phyloP scores from a whole-genome alignment of 2,797 vertebrate genomes.

The Arctocebus calabarensis region DNA sequence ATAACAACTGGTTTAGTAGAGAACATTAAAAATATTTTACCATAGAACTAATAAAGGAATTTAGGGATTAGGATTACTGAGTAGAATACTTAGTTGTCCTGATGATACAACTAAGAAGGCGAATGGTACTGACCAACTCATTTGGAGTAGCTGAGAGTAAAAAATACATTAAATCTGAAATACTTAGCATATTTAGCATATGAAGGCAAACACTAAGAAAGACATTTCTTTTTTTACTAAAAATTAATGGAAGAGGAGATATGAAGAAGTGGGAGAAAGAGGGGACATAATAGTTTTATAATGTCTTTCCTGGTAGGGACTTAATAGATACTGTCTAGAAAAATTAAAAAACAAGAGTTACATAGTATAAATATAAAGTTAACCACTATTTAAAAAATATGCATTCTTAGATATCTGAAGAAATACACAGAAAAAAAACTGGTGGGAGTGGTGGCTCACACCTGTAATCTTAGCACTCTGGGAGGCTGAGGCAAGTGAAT shows the following conservation, averaged over 20 bases:
- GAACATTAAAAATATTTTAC: background rate
- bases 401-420: background rate
- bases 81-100: background rate
- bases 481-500: no score
- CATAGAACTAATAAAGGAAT: background rate
- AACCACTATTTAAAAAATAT: background rate
- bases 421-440: slow-evolving; percentile 11
- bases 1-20: background rate
- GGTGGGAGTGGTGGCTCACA: no score
- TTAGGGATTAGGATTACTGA: background rate
- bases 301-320: background rate
- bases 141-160: background rate
- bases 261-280: background rate
- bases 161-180: background rate
- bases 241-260: background rate
- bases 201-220: background rate
- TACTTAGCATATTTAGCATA: background rate
- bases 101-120: background rate
- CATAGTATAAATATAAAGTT: background rate
- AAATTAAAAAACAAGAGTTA: slow-evolving; percentile 24
- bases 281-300: background rate
- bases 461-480: no score
- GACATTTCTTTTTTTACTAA: background rate
- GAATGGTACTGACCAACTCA: background rate
- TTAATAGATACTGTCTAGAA: background rate